Conservation (phyloP, 2,113 vertebrate species). For the Corythaeola cristata region DNA sequence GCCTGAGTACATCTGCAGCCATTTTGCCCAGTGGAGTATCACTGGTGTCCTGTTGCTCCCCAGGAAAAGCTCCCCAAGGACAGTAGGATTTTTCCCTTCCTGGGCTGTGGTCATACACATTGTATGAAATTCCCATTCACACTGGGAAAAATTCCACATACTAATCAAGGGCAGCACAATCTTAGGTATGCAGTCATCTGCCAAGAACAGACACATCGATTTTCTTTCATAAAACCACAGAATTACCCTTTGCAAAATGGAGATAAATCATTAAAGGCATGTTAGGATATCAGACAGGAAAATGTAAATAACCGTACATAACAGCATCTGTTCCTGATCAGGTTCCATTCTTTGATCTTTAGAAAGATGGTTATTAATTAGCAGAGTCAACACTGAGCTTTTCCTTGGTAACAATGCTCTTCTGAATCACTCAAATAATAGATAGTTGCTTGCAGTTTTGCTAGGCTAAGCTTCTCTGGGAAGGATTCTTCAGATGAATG, state of each 20-base stretch:
- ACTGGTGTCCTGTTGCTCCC: background rate
- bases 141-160: background rate
- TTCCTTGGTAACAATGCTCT: conserved; percentile 27
- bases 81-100: background rate
- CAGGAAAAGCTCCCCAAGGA: background rate
- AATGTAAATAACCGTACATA: conserved; percentile 50
- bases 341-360: conserved; percentile 67
- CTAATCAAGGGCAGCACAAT: background rate
- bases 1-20: background rate
- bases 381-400: conserved; percentile 29
- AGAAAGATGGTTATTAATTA: conserved; percentile 49
- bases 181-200: conserved; percentile 12
- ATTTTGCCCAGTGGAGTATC: background rate
- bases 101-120: background rate
- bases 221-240: conserved; percentile 29
- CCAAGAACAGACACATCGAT: conserved; percentile 1
- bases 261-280: conserved; percentile 61
- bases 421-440: conserved; percentile 23
- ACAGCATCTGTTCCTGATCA: conserved; percentile 56
- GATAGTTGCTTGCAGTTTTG: conserved; percentile 3
- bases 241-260: conserved; percentile 3
- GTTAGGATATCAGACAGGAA: conserved; percentile 49
- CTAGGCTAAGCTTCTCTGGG: background rate
- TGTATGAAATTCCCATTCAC: background rate
- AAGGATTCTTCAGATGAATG: conserved; percentile 26